These are phyloP conservation scores for Carlito syrichta DNA, from an alignment of 2,113 vertebrate genomes.

Conservation along the genomic window DNA sequence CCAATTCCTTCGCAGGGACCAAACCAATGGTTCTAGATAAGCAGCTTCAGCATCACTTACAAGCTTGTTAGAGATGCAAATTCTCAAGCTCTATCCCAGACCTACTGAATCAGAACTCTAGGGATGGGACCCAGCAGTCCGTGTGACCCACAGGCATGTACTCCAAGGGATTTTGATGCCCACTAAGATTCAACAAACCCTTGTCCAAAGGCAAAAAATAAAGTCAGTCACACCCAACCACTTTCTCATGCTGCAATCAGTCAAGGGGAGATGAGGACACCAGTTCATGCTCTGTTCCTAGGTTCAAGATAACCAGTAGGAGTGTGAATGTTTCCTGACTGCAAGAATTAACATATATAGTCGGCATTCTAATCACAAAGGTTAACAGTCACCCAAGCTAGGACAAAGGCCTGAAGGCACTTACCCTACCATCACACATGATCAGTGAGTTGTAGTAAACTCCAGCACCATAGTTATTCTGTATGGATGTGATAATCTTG, in stretches of 20 bases:
- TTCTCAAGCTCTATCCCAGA: neutral
- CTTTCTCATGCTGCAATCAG: neutral
- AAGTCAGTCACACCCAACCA: neutral
- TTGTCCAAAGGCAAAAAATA: neutral
- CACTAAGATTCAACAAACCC: neutral
- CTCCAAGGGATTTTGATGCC: neutral
- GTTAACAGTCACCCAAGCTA: neutral
- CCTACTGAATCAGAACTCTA: neutral
- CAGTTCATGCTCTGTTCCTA: neutral
- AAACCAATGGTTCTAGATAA: neutral
- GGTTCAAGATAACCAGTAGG: neutral
- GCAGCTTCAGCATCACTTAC: neutral
- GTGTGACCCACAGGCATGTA: neutral
- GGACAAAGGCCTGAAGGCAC: conserved; percentile 45
- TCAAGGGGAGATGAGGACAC: neutral
- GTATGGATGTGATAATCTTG: conserved; percentile 87
- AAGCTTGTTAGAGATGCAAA: conserved; percentile 1
- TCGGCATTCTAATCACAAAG: neutral
- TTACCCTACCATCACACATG: conserved; percentile 89
- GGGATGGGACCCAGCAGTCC: neutral
- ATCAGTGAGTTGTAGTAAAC: conserved; percentile 96
- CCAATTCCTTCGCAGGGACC: neutral
- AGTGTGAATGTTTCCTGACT: neutral
- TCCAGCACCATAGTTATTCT: conserved; percentile 89
- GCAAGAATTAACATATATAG: neutral